Percentiles rank a stretch among this genome's conserved stretches.
These are phyloP conservation scores for Drosophila fulvimacula DNA, from an alignment of 2,888 invertebrate genomes.

Conservation along the genomic window DNA sequence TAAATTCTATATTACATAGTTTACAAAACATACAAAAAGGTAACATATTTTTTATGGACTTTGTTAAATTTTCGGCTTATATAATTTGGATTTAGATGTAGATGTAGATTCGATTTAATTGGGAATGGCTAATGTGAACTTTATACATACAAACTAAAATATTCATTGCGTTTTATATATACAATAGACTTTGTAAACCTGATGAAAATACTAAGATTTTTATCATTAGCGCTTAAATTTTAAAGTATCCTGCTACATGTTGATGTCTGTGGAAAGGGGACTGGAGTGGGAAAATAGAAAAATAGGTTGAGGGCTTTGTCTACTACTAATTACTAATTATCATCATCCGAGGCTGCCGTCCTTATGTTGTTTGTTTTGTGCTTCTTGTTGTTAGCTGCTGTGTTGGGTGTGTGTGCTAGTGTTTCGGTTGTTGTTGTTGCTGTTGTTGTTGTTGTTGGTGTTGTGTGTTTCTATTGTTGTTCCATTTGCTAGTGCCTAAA, in stretches of 20 bases:
- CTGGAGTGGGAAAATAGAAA: neutral
- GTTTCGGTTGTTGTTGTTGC: constrained; percentile 15
- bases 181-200: constrained; percentile 54
- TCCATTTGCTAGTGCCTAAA: constrained; percentile 59
- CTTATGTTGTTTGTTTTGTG: constrained; percentile 37
- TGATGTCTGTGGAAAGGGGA: constrained; percentile 7
- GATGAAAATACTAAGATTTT: constrained; percentile 58
- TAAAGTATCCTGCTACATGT: constrained; percentile 30
- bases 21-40: constrained; percentile 10
- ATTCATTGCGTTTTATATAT: constrained; percentile 69
- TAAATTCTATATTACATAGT: constrained; percentile 35
- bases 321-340: constrained; percentile 9
- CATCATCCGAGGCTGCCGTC: constrained; percentile 30
- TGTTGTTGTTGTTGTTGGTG: constrained; percentile 10
- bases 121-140: constrained; percentile 68
- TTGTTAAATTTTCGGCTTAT: constrained; percentile 11
- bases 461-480: constrained; percentile 20
- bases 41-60: neutral
- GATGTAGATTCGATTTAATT: constrained; percentile 27
- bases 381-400: constrained; percentile 22
- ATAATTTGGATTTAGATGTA: constrained; percentile 1
- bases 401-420: constrained; percentile 10
- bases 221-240: constrained; percentile 64
- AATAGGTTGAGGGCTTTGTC: constrained; percentile 4
- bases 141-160: constrained; percentile 68